phyloP scores from a whole-genome alignment of 2,113 vertebrate genomes.

The Leucopsar rothschildi region DNA sequence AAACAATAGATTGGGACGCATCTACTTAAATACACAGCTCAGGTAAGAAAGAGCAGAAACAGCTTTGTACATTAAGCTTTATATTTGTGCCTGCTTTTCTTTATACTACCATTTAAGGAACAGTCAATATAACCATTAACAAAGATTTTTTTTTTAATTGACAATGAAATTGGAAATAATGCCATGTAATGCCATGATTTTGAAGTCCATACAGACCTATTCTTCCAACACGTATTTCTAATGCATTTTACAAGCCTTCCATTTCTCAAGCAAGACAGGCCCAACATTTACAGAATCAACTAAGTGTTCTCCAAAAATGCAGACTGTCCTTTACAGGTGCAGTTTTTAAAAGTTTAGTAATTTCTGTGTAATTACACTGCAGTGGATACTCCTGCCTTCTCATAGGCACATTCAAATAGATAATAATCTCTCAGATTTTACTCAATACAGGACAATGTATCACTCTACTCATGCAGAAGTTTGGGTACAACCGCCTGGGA shows the following conservation, averaged over 20 bases:
- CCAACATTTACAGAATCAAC: background rate
- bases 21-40: background rate
- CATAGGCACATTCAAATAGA: background rate
- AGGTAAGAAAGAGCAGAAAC: background rate
- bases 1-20: background rate
- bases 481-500: background rate
- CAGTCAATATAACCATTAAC: background rate
- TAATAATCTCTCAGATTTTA: background rate
- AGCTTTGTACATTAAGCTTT: background rate
- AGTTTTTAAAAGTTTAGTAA: background rate
- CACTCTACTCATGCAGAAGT: background rate
- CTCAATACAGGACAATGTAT: background rate
- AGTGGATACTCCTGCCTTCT: background rate
- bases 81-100: background rate
- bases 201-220: background rate
- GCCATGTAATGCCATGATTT: background rate
- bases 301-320: background rate
- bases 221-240: background rate
- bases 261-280: background rate
- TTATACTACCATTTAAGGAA: background rate
- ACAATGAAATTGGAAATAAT: background rate
- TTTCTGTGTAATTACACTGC: background rate
- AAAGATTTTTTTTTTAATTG: background rate
- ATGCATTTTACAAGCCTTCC: background rate
- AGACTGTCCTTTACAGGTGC: background rate